A percentile compares a stretch with the other conserved stretches of the same genome.
Conservation (phyloP, 2,888 invertebrate genomes). For the Cheilosia variabilis region DNA sequence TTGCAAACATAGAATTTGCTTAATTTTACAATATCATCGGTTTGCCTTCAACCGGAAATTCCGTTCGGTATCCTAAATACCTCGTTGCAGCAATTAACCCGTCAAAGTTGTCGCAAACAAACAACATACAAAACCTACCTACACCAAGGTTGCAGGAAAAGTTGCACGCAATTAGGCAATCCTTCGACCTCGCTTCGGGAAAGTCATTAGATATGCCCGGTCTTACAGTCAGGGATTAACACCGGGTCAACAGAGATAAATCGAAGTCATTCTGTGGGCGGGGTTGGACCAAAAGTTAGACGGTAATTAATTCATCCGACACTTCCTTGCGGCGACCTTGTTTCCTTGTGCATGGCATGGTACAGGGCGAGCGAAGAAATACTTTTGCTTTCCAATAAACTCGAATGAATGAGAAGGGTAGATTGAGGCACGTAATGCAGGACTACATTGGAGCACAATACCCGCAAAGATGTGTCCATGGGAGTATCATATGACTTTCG, state of each 20-base stretch:
- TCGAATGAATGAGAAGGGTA: constrained; percentile 37
- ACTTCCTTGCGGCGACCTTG: constrained; percentile 58
- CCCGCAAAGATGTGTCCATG: no score
- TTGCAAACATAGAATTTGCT: no score
- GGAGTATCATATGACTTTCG: no score
- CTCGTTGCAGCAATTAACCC: constrained; percentile 59
- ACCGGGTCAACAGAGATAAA: constrained; percentile 68
- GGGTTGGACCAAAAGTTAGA: constrained; percentile 59
- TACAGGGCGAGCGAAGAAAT: no score
- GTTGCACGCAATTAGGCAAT: constrained; percentile 63
- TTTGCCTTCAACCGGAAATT: no score
- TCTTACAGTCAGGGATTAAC: neutral
- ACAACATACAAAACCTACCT: neutral
- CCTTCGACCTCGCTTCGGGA: constrained; percentile 37
- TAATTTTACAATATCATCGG: no score
- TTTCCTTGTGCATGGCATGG: constrained; percentile 3
- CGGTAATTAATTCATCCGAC: constrained; percentile 70
- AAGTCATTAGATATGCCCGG: constrained; percentile 57
- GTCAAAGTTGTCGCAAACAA: constrained; percentile 47
- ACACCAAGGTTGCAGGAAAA: constrained; percentile 8
- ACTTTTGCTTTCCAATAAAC: constrained; percentile 48
- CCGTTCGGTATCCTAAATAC: neutral
- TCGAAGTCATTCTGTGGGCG: constrained; percentile 52
- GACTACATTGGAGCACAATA: constrained; percentile 26
- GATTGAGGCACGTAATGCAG: constrained; percentile 47